Conservation (phyloP, 2,797 vertebrate species). For the Megaceryle alcyon region DNA sequence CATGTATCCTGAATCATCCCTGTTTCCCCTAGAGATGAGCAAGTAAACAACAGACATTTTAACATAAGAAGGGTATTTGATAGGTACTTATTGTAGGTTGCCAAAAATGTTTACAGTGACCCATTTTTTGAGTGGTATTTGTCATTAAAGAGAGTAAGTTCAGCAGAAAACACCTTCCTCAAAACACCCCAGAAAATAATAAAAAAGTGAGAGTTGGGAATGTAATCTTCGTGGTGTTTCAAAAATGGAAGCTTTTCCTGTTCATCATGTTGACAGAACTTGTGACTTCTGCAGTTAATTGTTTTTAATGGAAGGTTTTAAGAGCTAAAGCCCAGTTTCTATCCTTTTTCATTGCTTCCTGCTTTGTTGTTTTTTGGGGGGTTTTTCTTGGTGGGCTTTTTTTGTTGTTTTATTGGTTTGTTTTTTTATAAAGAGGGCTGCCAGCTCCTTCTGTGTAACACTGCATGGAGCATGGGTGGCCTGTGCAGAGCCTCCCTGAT, state of each 20-base stretch:
- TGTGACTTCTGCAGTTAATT: neutral
- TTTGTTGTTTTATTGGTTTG: too few relatives aligned
- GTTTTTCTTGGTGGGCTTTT: too few relatives aligned
- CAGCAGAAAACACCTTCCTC: neutral
- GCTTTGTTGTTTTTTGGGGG: neutral
- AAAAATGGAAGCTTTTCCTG: neutral
- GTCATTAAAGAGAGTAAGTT: neutral
- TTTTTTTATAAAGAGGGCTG: neutral
- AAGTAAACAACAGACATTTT: neutral
- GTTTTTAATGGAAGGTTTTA: neutral
- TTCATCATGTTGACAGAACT: neutral
- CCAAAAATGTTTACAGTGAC: neutral
- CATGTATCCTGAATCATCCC: neutral
- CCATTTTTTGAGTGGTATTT: neutral
- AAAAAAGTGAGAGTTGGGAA: neutral
- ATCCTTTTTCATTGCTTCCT: neutral
- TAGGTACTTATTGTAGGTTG: neutral
- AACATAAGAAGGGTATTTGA: neutral
- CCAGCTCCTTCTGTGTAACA: neutral
- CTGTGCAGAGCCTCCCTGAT: neutral
- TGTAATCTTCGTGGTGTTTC: neutral
- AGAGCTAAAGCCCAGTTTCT: neutral
- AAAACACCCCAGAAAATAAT: neutral
- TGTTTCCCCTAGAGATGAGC: neutral
- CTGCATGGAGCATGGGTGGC: too few relatives aligned